Evolutionary conservation across 2,888 invertebrate genomes (phyloP), one percentile per base, ranked within the genome.

Genomic region (Ametastegia equiseti): DNA sequence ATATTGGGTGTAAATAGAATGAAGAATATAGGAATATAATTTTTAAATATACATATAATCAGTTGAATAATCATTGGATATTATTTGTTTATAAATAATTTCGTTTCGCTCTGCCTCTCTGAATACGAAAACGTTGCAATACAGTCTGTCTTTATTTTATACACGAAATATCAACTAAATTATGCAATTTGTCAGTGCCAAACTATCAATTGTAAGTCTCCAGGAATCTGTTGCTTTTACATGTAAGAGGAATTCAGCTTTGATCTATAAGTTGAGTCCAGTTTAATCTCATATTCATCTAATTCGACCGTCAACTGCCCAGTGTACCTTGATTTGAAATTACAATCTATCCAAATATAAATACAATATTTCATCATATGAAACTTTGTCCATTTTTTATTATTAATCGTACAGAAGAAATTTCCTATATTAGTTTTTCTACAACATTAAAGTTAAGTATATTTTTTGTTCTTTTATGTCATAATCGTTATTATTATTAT

Each of bases 1-100:
- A 75, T 54, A 75, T 75, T 75, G 33, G 75, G 36, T 75, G 75
- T 75, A 75, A 54, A 50, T 75, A 75, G 54, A 75, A 45, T 39
- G 13, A 36, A 50, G 36, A 33, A 54, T 54, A 75, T 33, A 54
- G 19, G 33, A 15, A 75, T 36, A 15, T 45, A 69, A 23, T 65
- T 65, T 60, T 60, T 60, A 9, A 60, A 27, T 30, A 60, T 39
- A 36, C 0, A 67, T 39, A 36, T n/a, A 67, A 11, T 15, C 36
- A 54, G 54, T 54, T 54, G 15, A 54, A 54, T 23, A 54, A n/a
- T 54, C 27, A 15, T 36, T 63, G 1, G 60, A 3, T 60, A 27
- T 60, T 60, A 7, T 60, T 60, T 60, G 1, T 30, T 63, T 33
- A 15, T 15, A 27, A 27, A 30, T 60, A 7, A 2, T 15, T 50